Percentiles rank a stretch among this genome's conserved stretches.
Conservation (phyloP, 2,797 vertebrate genomes). For the Podarcis siculus region DNA sequence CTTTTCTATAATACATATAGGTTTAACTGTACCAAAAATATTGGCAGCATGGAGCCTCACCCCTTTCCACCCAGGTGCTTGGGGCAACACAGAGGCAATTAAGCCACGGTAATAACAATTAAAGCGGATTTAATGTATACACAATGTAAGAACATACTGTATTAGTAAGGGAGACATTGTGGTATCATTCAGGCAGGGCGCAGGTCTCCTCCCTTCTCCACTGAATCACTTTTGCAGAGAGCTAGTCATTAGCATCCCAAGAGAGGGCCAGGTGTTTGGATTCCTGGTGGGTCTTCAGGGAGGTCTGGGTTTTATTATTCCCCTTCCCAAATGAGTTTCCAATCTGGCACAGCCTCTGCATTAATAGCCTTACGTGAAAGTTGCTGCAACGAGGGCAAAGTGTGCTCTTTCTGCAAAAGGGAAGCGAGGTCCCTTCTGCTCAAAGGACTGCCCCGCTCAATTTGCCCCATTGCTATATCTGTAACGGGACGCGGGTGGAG, state of each 20-base stretch:
- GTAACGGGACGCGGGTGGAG: too few species aligned
- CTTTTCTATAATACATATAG: conserved; percentile 3
- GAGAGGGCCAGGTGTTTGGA: neutral
- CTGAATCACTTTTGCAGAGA: neutral
- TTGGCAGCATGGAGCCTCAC: neutral
- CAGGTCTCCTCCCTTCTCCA: conserved; percentile 8
- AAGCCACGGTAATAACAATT: conserved; percentile 55
- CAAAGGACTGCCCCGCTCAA: too few species aligned
- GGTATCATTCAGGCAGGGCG: conserved; percentile 11
- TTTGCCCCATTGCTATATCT: neutral
- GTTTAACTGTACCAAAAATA: conserved; percentile 52
- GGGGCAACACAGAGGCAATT: conserved; percentile 41
- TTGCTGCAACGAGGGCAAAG: neutral
- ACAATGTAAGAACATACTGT: conserved; percentile 51
- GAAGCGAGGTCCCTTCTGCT: neutral
- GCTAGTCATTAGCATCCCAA: neutral
- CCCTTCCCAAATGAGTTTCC: neutral
- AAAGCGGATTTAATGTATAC: conserved; percentile 46
- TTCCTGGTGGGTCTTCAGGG: conserved; percentile 16
- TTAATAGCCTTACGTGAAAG: neutral
- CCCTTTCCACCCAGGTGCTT: conserved; percentile 6
- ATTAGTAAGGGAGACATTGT: conserved; percentile 6
- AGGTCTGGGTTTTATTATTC: neutral
- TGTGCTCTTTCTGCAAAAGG: neutral
- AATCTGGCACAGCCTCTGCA: neutral